Percentiles rank a stretch among this genome's conserved stretches.
phyloP scores from a whole-genome alignment of 1,140 invertebrate species.

The Leptinotarsa undecemlineata region DNA sequence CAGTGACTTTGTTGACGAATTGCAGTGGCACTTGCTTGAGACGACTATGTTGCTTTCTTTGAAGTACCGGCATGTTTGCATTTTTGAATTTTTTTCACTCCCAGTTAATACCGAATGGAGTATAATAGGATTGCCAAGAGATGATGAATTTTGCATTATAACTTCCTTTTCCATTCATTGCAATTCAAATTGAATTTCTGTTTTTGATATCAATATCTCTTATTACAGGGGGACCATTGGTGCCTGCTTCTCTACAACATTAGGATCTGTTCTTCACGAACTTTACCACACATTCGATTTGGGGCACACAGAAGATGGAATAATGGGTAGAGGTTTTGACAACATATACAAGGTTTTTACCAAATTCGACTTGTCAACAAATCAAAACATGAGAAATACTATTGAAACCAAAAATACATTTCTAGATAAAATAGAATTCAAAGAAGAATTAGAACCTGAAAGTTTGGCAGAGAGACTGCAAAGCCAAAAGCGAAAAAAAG shows the following conservation, averaged over 20 bases:
- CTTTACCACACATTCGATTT: constrained; percentile 93
- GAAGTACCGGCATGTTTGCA: no score
- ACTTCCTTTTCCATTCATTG: neutral
- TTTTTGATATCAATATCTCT: neutral
- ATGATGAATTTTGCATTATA: no score
- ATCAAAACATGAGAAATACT: constrained; percentile 57
- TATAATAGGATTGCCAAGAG: no score
- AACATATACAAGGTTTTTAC: constrained; percentile 78
- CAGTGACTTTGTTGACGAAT: no score
- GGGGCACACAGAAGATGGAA: constrained; percentile 85
- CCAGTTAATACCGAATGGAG: no score
- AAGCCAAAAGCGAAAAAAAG: constrained; percentile 58
- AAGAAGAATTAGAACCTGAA: constrained; percentile 50
- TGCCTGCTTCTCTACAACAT: constrained; percentile 86
- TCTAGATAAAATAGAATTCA: constrained; percentile 41
- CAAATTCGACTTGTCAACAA: constrained; percentile 59
- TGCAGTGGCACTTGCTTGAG: no score
- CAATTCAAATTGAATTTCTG: neutral
- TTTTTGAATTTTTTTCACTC: no score
- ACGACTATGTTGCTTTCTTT: no score
- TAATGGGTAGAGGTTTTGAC: constrained; percentile 95
- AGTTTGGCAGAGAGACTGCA: constrained; percentile 59
- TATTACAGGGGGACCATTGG: constrained; percentile 74
- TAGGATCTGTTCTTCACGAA: constrained; percentile 94
- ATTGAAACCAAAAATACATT: constrained; percentile 45